Conservation (phyloP, 2,888 invertebrate genomes). For the Netelia virgata region DNA sequence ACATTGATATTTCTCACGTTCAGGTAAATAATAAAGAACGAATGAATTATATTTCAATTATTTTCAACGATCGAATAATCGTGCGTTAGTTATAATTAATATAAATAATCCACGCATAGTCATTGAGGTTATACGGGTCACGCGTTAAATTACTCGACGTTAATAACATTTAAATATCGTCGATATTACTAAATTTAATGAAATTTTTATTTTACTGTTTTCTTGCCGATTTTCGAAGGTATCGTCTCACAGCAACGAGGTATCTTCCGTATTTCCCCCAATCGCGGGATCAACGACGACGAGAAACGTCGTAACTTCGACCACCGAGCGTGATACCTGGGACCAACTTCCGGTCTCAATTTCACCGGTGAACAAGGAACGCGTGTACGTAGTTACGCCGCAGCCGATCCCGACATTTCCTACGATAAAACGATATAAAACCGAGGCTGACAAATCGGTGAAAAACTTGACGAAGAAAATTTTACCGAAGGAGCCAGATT, state of each 20-base stretch:
- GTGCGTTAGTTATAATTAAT: too few relatives aligned
- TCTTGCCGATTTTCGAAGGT: conserved; percentile 20
- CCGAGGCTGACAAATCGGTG: conserved; percentile 75
- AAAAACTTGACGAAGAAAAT: conserved; percentile 75
- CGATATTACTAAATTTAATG: not conserved
- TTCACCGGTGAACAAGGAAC: conserved; percentile 92
- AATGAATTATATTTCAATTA: not conserved
- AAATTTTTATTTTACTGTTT: not conserved
- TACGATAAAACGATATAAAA: conserved; percentile 44
- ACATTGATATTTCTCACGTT: conserved; percentile 68
- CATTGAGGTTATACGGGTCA: too few relatives aligned
- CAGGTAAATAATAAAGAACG: conserved; percentile 64
- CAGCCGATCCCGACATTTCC: conserved; percentile 84
- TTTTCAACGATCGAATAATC: not conserved
- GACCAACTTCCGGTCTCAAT: conserved; percentile 89
- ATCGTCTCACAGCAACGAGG: conserved; percentile 55
- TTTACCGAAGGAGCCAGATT: conserved; percentile 81
- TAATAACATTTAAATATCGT: not conserved
- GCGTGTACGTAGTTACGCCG: conserved; percentile 93
- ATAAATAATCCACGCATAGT: too few relatives aligned
- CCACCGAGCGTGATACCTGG: conserved; percentile 87
- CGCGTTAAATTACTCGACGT: not conserved
- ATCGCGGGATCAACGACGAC: conserved; percentile 56
- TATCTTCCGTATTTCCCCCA: conserved; percentile 76
- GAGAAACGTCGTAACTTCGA: conserved; percentile 68